A percentile compares a stretch with the other conserved stretches of the same genome.
Conservation (phyloP, 2,888 invertebrate genomes). For the Mythimna impura region DNA sequence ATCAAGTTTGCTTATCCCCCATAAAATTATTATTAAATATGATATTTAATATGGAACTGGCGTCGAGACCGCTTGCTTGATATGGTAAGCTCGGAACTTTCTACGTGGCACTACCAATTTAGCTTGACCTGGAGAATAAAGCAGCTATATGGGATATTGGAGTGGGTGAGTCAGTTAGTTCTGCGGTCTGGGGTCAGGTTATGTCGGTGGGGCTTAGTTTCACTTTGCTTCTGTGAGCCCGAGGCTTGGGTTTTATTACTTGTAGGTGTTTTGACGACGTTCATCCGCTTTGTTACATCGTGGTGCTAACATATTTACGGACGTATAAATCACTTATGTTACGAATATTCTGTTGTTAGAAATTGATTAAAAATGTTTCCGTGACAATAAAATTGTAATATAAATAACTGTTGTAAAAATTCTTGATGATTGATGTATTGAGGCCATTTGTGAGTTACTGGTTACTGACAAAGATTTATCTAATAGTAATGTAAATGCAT, state of each 20-base stretch:
- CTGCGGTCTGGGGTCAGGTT: conserved; percentile 66
- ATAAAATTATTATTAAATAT: conserved; percentile 75
- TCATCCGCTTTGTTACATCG: conserved; percentile 71
- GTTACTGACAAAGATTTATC: neutral
- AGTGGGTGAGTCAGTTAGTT: conserved; percentile 21
- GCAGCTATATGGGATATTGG: conserved; percentile 44
- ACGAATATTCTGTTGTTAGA: conserved; percentile 62
- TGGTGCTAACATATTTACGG: conserved; percentile 75
- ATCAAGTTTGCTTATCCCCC: conserved; percentile 62
- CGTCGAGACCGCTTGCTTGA: conserved; percentile 74
- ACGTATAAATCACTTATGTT: conserved; percentile 63
- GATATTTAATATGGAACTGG: conserved; percentile 75
- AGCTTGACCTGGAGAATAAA: conserved; percentile 66
- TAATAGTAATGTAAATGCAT: neutral
- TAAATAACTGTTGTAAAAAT: conserved; percentile 30
- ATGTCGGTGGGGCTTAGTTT: conserved; percentile 74
- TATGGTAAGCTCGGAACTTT: conserved; percentile 84
- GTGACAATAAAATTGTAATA: conserved; percentile 49
- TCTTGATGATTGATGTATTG: conserved; percentile 39
- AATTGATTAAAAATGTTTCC: conserved; percentile 56
- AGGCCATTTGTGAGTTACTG: conserved; percentile 12
- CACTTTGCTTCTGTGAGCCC: conserved; percentile 83
- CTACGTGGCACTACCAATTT: conserved; percentile 74
- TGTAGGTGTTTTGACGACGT: conserved; percentile 77
- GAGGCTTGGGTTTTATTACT: conserved; percentile 77